Evolutionary conservation across 2,888 invertebrate genomes (phyloP).

Genomic region (Mystacides longicornis): DNA sequence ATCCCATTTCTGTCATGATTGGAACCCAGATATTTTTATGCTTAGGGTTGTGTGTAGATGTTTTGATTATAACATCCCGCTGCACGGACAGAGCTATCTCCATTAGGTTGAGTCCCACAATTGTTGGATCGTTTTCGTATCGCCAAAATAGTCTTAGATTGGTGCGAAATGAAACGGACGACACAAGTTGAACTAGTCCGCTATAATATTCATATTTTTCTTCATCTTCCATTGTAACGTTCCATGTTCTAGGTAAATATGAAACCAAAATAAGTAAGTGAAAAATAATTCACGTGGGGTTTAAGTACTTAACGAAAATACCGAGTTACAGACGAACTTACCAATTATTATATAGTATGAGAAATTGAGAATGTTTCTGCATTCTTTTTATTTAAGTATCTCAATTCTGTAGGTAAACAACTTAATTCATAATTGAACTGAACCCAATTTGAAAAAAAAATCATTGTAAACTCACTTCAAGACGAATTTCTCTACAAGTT

Average conservation of each 20-base stretch:
- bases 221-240: constrained; percentile 38
- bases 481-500: constrained; percentile 35
- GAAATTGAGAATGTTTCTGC: too few species aligned
- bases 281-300: too few species aligned
- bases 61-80: constrained; percentile 51
- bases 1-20: constrained; percentile 46
- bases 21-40: constrained; percentile 39
- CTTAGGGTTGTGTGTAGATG: constrained; percentile 46
- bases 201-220: constrained; percentile 40
- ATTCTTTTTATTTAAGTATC: too few species aligned
- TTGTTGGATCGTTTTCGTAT: constrained; percentile 54
- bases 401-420: too few species aligned
- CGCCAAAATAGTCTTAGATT: constrained; percentile 63
- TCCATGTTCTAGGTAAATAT: constrained; percentile 38
- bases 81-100: constrained; percentile 32
- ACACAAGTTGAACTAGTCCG: constrained; percentile 40
- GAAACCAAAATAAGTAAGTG: too few species aligned
- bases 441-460: neutral
- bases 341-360: too few species aligned
- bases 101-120: constrained; percentile 48
- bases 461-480: constrained; percentile 28
- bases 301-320: too few species aligned
- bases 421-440: too few species aligned
- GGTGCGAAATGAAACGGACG: constrained; percentile 41
- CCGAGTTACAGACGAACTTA: too few species aligned